Evolutionary conservation across 2,888 invertebrate genomes (phyloP).

Genomic region (Plutella xylostella): DNA sequence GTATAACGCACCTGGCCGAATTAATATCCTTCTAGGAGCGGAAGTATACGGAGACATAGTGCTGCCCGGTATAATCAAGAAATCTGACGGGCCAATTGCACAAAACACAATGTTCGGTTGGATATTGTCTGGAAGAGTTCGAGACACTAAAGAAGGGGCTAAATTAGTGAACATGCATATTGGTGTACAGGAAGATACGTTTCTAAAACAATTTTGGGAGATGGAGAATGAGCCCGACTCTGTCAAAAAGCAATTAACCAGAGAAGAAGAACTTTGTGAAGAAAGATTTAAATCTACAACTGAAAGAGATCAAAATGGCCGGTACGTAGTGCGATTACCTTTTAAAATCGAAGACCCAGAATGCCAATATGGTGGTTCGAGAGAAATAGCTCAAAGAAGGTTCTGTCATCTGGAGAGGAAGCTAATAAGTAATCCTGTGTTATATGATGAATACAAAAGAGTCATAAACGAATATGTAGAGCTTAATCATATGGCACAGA

Average conservation of each 20-base stretch:
- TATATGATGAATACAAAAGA: conserved; percentile 8
- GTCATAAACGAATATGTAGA: conserved; percentile 10
- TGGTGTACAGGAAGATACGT: no score
- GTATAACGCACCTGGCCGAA: no score
- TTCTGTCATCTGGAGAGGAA: conserved; percentile 7
- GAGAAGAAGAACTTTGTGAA: not conserved
- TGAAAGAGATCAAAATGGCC: not conserved
- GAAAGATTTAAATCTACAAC: not conserved
- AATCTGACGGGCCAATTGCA: no score
- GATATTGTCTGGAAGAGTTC: no score
- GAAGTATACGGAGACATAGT: no score
- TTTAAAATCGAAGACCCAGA: not conserved
- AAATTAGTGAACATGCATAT: no score
- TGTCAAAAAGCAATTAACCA: not conserved
- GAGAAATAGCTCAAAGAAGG: conserved; percentile 5
- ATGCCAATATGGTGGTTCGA: conserved; percentile 3
- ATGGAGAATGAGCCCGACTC: no score
- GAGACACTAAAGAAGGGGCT: no score
- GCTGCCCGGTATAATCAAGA: no score
- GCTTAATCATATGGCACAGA: conserved; percentile 8
- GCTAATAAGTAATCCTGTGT: conserved; percentile 1
- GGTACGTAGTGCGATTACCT: not conserved
- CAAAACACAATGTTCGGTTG: no score
- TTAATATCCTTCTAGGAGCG: no score
- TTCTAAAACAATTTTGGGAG: no score